Evolutionary conservation across 2,888 invertebrate species (phyloP), one percentile per base, ranked within the genome.

Genomic region (Carcina quercana): DNA sequence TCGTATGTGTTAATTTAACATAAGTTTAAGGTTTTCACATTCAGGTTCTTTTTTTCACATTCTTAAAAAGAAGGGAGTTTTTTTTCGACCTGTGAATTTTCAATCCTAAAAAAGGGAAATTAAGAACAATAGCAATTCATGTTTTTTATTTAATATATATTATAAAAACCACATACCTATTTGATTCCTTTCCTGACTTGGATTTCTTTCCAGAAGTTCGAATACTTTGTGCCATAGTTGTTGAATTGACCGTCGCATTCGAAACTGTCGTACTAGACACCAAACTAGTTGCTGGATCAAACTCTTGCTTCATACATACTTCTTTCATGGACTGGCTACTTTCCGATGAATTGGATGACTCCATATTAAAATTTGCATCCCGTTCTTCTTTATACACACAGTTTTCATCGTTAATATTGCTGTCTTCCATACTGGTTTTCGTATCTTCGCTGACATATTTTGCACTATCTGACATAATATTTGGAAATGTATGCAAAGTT

Each of bases 271-370:
- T 65, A 35, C 67, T 75, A 1, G 75, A 70, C 11, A 76, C 70
- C 33, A 72, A 50, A 38, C 62, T 66, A 8, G 63, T 54, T 1
- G 56, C 53, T 2, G 62, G 45, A 6, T 82, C 79, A 25, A 52
- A 39, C 17, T 80, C 80, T 39, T 72, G 74, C 35, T 80, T 82
- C 5, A 70, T 50, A 11, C 58, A 51, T 0, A 65, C 51, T 28
- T 83, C 83, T 39, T 80, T 83, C 68, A 78, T 65, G 13, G 83
- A 83, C 26, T 83, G 79, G 51, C 78, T 78, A 40, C 83, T 83
- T 42, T 83, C 83, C 1, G 83, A 83, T 1, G 83, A 83, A 38
- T 82, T 83, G 20, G 83, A 83, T 5, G 79, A 80, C 44, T 83
- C 83, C 78, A 83, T 82, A 47, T 82, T 82, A 47, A 63, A 83